phyloP scores from a whole-genome alignment of 2,888 invertebrate genomes.

The Laspeyria flexula region DNA sequence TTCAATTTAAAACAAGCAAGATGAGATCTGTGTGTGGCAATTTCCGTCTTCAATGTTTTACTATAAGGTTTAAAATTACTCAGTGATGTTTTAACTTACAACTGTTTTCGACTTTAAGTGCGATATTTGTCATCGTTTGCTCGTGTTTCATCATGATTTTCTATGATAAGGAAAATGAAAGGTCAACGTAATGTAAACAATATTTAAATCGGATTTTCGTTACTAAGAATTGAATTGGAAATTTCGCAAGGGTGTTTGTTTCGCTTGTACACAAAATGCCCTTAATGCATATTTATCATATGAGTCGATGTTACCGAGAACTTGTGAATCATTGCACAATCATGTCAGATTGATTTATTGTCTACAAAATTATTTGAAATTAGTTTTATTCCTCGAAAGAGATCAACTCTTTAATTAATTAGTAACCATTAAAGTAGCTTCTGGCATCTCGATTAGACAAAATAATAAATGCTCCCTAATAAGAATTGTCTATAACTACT shows the following conservation, averaged over 20 bases:
- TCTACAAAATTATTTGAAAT: not conserved
- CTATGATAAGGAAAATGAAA: conserved; percentile 31
- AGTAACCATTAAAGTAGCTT: too few relatives aligned
- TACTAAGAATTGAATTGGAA: conserved; percentile 19
- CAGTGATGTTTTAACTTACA: too few relatives aligned
- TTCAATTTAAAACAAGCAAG: too few relatives aligned
- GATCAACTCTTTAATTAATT: not conserved
- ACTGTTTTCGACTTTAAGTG: too few relatives aligned
- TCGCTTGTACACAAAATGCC: conserved; percentile 21
- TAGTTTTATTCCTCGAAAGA: not conserved
- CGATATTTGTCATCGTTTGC: too few relatives aligned
- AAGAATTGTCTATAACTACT: too few relatives aligned
- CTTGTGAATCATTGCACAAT: conserved; percentile 24
- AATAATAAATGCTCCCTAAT: too few relatives aligned
- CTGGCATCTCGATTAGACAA: too few relatives aligned
- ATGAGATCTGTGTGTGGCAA: too few relatives aligned
- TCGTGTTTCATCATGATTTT: too few relatives aligned
- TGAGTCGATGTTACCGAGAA: conserved; percentile 32
- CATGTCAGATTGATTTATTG: conserved; percentile 12
- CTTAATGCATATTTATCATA: conserved; percentile 24
- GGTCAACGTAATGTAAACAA: conserved; percentile 27
- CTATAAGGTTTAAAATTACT: too few relatives aligned
- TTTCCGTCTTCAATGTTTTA: too few relatives aligned
- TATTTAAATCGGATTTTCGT: conserved; percentile 21
- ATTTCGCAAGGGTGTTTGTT: conserved; percentile 38